Conservation (phyloP, 2,113 vertebrate species). For the Thymallus thymallus region DNA sequence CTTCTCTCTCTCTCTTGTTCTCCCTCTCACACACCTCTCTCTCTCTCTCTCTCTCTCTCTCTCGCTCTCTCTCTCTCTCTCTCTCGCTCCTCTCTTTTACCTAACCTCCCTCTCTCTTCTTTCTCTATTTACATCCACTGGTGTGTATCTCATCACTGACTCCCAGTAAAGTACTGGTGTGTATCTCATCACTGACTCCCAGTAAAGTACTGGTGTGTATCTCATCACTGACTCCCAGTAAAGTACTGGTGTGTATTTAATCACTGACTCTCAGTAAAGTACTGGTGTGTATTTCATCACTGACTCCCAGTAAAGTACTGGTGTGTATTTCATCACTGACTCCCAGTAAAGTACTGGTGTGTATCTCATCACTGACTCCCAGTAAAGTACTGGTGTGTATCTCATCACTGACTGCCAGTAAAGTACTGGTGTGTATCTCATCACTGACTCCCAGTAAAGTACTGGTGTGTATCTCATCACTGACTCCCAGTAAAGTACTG, state of each 20-base stretch:
- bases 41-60: neutral
- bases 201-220: slow-evolving; percentile 26
- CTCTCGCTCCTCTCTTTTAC: neutral
- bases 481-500: too few relatives aligned
- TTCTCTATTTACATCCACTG: neutral
- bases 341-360: slow-evolving; percentile 15
- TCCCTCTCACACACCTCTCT: neutral
- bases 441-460: too few relatives aligned
- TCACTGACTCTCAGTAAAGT: slow-evolving; percentile 20
- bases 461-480: neutral
- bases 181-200: slow-evolving; percentile 22
- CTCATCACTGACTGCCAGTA: too few relatives aligned
- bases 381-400: neutral
- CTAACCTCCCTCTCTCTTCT: neutral
- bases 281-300: too few relatives aligned
- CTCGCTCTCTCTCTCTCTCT: neutral
- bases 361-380: too few relatives aligned
- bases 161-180: slow-evolving; percentile 27
- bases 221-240: slow-evolving; percentile 19
- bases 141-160: slow-evolving; percentile 7
- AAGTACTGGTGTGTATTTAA: too few relatives aligned
- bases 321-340: too few relatives aligned
- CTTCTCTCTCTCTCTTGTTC: neutral
- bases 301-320: slow-evolving; percentile 24
- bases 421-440: neutral